These are phyloP conservation scores for Helleia helle DNA, from an alignment of 2,888 invertebrate genomes.

Conservation along the genomic window DNA sequence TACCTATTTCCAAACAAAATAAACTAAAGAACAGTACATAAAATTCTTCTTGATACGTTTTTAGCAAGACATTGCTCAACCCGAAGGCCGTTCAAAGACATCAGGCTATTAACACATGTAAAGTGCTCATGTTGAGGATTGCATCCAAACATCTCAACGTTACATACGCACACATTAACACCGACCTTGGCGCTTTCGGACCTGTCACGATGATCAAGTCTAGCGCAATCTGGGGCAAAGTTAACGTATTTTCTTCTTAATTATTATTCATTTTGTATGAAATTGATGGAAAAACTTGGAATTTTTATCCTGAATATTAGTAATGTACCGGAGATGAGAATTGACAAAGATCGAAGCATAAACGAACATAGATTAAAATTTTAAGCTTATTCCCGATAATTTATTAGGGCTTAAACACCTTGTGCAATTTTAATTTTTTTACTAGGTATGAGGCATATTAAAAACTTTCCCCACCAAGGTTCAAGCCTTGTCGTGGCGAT, in stretches of 20 bases:
- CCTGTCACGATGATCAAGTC: conserved; percentile 20
- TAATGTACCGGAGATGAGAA: no score
- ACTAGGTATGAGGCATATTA: no score
- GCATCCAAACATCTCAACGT: conserved; percentile 28
- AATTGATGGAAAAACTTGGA: no score
- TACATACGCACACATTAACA: conserved; percentile 17
- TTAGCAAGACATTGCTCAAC: conserved; percentile 28
- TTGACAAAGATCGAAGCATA: no score
- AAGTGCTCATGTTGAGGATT: conserved; percentile 25
- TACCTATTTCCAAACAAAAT: no score
- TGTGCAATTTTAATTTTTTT: no score
- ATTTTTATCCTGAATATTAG: no score
- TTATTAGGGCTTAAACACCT: no score
- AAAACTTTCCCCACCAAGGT: no score
- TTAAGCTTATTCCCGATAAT: no score
- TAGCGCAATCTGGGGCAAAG: conserved; percentile 5
- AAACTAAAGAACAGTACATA: background rate
- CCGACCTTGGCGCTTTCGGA: conserved; percentile 52
- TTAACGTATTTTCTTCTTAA: conserved; percentile 7
- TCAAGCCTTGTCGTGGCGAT: no score
- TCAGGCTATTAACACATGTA: conserved; percentile 25
- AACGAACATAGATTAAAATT: no score
- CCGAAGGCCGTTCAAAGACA: conserved; percentile 25
- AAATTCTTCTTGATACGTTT: conserved; percentile 12
- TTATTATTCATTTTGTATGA: conserved; percentile 1